Evolutionary conservation across 2,113 vertebrate genomes (phyloP).

Genomic region (Dendropsophus ebraccatus): DNA sequence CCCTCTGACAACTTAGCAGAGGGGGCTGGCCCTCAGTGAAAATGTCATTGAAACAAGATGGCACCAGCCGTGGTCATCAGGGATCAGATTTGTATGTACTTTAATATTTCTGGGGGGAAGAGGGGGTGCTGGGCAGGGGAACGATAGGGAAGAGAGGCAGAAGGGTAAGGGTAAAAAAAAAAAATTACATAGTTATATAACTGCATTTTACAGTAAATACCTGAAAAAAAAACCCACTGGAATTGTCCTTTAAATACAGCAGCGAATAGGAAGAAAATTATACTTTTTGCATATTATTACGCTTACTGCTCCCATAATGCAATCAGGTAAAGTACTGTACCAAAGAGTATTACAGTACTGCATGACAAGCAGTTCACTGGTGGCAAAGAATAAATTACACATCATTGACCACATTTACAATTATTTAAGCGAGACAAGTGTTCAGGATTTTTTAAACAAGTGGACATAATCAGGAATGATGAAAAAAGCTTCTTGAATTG

Average conservation of each 20-base stretch:
- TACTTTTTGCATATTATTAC: not conserved
- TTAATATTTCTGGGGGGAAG: no score
- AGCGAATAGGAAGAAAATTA: not conserved
- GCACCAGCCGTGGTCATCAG: no score
- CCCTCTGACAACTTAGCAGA: no score
- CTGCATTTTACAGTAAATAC: no score
- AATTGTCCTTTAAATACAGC: not conserved
- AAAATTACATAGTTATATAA: no score
- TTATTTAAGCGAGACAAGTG: not conserved
- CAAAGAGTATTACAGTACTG: not conserved
- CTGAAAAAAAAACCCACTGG: no score
- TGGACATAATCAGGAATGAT: constrained; percentile 17
- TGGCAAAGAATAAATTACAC: not conserved
- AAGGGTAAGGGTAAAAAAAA: no score
- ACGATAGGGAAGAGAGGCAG: no score
- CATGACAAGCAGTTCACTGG: not conserved
- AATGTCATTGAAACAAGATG: no score
- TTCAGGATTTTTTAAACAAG: not conserved
- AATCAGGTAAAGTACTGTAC: constrained; percentile 1
- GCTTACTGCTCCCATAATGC: not conserved
- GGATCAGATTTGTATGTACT: no score
- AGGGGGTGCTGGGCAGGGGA: no score
- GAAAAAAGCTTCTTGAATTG: not conserved
- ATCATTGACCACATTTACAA: not conserved
- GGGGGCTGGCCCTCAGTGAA: no score